A percentile compares a stretch with the other conserved stretches of the same genome.
Conservation (phyloP, 2,888 invertebrate genomes). For the Drosophila quasianomalipes region DNA sequence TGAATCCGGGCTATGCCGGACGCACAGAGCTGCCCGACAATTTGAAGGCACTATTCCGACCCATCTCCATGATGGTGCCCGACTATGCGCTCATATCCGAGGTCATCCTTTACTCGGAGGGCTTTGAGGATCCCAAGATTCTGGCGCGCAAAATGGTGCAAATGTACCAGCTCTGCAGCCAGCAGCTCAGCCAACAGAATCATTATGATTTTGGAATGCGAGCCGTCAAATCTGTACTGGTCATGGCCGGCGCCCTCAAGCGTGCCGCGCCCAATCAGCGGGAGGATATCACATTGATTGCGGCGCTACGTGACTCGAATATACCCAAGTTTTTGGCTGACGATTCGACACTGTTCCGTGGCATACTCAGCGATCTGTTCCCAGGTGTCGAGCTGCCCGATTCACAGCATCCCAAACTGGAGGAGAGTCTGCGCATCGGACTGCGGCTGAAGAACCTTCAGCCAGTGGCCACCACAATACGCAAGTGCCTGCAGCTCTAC, state of each 20-base stretch:
- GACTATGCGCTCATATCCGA: slow-evolving; percentile 96
- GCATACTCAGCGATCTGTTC: slow-evolving; percentile 95
- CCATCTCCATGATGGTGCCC: slow-evolving; percentile 96
- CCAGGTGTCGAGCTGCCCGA: slow-evolving; percentile 92
- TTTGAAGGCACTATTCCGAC: slow-evolving; percentile 93
- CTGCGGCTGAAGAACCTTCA: slow-evolving; percentile 88
- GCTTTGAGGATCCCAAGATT: slow-evolving; percentile 94
- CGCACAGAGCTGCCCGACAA: slow-evolving; percentile 95
- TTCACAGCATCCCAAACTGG: slow-evolving; percentile 92
- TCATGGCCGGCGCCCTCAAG: slow-evolving; percentile 96
- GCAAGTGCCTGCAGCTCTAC: slow-evolving; percentile 90
- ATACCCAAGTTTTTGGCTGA: slow-evolving; percentile 95
- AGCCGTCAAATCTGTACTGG: slow-evolving; percentile 96
- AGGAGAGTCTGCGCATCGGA: slow-evolving; percentile 88
- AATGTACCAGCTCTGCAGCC: slow-evolving; percentile 96
- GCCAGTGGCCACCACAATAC: slow-evolving; percentile 86
- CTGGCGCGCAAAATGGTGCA: slow-evolving; percentile 97
- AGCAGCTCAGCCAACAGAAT: slow-evolving; percentile 95
- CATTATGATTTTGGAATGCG: slow-evolving; percentile 98
- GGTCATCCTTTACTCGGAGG: slow-evolving; percentile 96
- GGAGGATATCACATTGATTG: slow-evolving; percentile 93
- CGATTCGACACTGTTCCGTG: slow-evolving; percentile 93
- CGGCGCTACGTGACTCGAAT: slow-evolving; percentile 95
- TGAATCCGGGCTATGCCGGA: slow-evolving; percentile 97
- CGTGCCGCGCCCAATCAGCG: slow-evolving; percentile 93